Evolutionary conservation across 2,888 invertebrate species (phyloP), one percentile per base, ranked within the genome.

Genomic region (Luffia ferchaultella): DNA sequence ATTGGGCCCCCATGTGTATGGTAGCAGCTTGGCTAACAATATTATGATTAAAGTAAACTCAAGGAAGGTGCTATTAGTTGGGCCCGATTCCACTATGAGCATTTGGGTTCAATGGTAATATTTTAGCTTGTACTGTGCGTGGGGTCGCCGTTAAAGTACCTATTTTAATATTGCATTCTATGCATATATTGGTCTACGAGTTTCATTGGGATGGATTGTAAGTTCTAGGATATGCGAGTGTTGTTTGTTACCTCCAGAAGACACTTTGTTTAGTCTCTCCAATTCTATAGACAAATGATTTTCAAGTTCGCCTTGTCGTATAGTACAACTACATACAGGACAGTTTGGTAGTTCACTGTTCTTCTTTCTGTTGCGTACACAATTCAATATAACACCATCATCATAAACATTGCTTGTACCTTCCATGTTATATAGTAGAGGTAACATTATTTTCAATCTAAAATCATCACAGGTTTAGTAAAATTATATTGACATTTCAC

Each of bases 271-370:
- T 20, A 82, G 56, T 49, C 74, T 66, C 9, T 80, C 80, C 56
- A 96, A 84, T 78, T 96, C 96, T 54, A 92, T 85, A 46, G 88
- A 77, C 57, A 93, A 88, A 75, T 96, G 97, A 19, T 89, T 84
- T 59, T 94, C 93, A n/a, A 96, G 80, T 70, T 96, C 96, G 1
- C 90, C 89, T 1, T 90, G 87, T 46, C 95, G 84, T 44, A 97
- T 86, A 1, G 95, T 94, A 54, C 93, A 89, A 55, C 95, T 92
- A 70, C 97, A 97, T 1, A 94, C 92, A 0, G 97, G 96, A 70
- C 97, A 97, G 68, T 87, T 92, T n/a, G 88, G 86, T 15, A 90
- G 87, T 62, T 92, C 91, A 5, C 85, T 69, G 52, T 87, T 87
- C 69, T 87, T 87, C 61, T 86, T 87, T 52, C 89, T 83, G 62